Conservation (phyloP, 1,140 invertebrate species). For the Cylas formicarius region DNA sequence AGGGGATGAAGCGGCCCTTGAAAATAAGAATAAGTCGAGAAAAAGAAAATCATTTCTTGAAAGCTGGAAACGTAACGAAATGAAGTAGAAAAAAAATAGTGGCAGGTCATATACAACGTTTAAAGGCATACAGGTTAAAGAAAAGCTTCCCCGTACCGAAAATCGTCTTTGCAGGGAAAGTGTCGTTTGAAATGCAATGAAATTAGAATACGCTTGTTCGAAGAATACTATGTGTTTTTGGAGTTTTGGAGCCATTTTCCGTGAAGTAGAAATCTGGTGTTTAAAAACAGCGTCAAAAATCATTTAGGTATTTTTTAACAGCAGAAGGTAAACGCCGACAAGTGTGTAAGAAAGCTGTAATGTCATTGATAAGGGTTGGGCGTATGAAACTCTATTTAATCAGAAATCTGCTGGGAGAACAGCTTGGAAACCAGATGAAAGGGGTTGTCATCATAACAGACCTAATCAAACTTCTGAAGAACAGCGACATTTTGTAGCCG, state of each 20-base stretch:
- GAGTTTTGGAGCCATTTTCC: too few relatives aligned
- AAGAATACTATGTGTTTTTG: too few relatives aligned
- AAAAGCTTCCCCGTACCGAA: slow-evolving; percentile 2
- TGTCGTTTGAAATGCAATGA: slow-evolving; percentile 9
- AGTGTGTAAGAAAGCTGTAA: slow-evolving; percentile 4
- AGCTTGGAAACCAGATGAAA: slow-evolving; percentile 9
- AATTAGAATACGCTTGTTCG: too few relatives aligned
- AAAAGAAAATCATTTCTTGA: slow-evolving; percentile 6
- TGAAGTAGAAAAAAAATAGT: slow-evolving; percentile 7
- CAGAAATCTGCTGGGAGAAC: slow-evolving; percentile 1
- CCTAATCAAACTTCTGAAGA: too few relatives aligned
- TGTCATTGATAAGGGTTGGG: slow-evolving; percentile 3
- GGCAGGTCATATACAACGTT: slow-evolving; percentile 1
- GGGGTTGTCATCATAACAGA: slow-evolving; percentile 2
- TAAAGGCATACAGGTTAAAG: slow-evolving; percentile 3
- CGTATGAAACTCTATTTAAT: slow-evolving; percentile 3
- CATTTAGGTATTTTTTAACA: too few relatives aligned
- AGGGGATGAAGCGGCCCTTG: background rate
- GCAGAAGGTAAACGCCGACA: too few relatives aligned
- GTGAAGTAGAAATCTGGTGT: too few relatives aligned
- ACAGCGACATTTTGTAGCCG: slow-evolving; percentile 1
- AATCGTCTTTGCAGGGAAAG: slow-evolving; percentile 9
- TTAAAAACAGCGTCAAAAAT: too few relatives aligned
- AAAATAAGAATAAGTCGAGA: slow-evolving; percentile 6
- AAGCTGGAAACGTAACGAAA: slow-evolving; percentile 7